phyloP scores from a whole-genome alignment of 1,140 invertebrate genomes.

The Cydia strobilella region DNA sequence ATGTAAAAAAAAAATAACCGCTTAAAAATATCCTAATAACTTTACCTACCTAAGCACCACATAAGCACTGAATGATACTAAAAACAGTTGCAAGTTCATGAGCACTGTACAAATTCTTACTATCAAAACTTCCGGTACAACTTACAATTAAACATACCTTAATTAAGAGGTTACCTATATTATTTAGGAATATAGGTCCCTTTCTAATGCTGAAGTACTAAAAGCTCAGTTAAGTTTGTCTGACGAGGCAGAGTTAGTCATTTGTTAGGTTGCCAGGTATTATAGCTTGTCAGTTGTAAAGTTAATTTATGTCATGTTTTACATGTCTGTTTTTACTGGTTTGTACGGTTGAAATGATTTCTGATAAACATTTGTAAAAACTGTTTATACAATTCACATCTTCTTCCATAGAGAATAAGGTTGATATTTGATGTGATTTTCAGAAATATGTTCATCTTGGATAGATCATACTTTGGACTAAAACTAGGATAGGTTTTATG shows the following conservation, averaged over 20 bases:
- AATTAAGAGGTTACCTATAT: too few relatives aligned
- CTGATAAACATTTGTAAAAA: slow-evolving; percentile 3
- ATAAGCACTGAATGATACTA: too few relatives aligned
- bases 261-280: background rate
- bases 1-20: too few relatives aligned
- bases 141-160: too few relatives aligned
- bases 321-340: background rate
- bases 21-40: too few relatives aligned
- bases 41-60: too few relatives aligned
- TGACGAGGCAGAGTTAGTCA: background rate
- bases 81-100: too few relatives aligned
- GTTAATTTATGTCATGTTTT: slow-evolving; percentile 14
- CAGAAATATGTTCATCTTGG: too few relatives aligned
- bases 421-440: background rate
- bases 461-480: too few relatives aligned
- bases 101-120: too few relatives aligned
- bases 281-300: background rate
- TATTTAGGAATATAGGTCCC: background rate
- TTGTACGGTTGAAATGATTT: background rate
- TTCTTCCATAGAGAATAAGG: background rate
- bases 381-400: background rate
- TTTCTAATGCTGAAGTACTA: background rate
- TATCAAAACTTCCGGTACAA: background rate
- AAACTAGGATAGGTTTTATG: too few relatives aligned
- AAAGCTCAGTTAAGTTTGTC: slow-evolving; percentile 2